phyloP scores from a whole-genome alignment of 1,140 invertebrate species.

The Melitaea cinxia region DNA sequence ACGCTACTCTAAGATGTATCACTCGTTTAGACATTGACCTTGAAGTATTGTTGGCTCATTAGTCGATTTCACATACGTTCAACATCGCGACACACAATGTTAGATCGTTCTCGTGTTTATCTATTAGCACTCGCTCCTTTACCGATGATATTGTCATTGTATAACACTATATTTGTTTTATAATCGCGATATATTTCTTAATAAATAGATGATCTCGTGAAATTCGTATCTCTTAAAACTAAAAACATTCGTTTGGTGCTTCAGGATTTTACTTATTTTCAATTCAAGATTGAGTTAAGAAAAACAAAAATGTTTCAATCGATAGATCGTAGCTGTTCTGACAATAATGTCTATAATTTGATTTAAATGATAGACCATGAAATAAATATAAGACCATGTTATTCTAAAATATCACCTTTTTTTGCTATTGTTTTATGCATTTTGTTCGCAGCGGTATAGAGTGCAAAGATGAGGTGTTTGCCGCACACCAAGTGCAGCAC shows the following conservation, averaged over 20 bases:
- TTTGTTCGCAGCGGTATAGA: slow-evolving; percentile 91
- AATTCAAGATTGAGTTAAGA: too few relatives aligned
- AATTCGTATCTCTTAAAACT: too few relatives aligned
- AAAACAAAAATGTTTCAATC: too few relatives aligned
- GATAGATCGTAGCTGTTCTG: too few relatives aligned
- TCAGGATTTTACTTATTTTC: too few relatives aligned
- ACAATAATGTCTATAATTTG: too few relatives aligned
- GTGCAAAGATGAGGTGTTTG: slow-evolving; percentile 92
- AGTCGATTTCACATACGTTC: slow-evolving; percentile 50
- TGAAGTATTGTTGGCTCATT: slow-evolving; percentile 72
- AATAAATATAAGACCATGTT: slow-evolving; percentile 43
- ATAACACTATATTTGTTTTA: slow-evolving; percentile 17
- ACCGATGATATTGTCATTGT: slow-evolving; percentile 32
- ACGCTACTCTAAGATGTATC: slow-evolving; percentile 31
- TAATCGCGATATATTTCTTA: slow-evolving; percentile 5
- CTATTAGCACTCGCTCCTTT: slow-evolving; percentile 54
- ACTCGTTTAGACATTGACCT: slow-evolving; percentile 52
- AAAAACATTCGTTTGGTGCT: too few relatives aligned
- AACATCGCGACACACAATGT: slow-evolving; percentile 42
- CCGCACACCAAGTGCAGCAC: slow-evolving; percentile 85
- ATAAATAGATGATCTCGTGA: too few relatives aligned
- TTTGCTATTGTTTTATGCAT: slow-evolving; percentile 49
- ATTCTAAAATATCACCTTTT: slow-evolving; percentile 22
- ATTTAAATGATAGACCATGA: too few relatives aligned
- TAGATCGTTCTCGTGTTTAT: slow-evolving; percentile 46